These are phyloP conservation scores for Muraenolepis orangiensis DNA, from an alignment of 2,797 vertebrate species.

Conservation along the genomic window DNA sequence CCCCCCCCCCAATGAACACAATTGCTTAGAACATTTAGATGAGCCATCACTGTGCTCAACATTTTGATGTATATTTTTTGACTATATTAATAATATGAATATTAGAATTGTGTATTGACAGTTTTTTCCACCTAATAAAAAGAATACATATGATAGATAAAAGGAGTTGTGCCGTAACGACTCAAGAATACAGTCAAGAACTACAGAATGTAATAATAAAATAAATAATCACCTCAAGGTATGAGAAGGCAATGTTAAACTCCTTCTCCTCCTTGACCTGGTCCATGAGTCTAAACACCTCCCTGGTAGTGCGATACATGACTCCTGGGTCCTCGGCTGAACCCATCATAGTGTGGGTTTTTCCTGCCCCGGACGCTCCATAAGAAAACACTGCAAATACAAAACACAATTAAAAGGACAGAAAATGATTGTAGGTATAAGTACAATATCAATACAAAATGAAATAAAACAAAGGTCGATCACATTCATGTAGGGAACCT, in stretches of 20 bases:
- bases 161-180: neutral
- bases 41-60: too few species aligned
- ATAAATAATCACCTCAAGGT: slow-evolving; percentile 86
- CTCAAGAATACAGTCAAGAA: neutral
- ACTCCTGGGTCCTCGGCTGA: slow-evolving; percentile 84
- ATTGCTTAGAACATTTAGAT: too few species aligned
- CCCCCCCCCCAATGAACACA: too few species aligned
- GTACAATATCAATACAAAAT: neutral
- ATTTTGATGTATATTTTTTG: too few species aligned
- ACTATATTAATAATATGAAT: too few species aligned
- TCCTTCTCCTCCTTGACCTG: slow-evolving; percentile 89
- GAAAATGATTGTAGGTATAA: neutral
- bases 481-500: neutral
- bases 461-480: neutral
- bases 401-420: neutral
- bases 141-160: neutral
- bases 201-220: slow-evolving; percentile 7
- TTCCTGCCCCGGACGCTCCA: slow-evolving; percentile 96
- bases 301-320: slow-evolving; percentile 95
- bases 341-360: slow-evolving; percentile 96
- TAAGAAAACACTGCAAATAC: slow-evolving; percentile 89
- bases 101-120: too few species aligned
- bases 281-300: slow-evolving; percentile 88
- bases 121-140: too few species aligned
- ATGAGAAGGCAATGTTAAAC: slow-evolving; percentile 89